phyloP scores from a whole-genome alignment of 2,113 vertebrate genomes.

The Porphyrio hochstetteri region DNA sequence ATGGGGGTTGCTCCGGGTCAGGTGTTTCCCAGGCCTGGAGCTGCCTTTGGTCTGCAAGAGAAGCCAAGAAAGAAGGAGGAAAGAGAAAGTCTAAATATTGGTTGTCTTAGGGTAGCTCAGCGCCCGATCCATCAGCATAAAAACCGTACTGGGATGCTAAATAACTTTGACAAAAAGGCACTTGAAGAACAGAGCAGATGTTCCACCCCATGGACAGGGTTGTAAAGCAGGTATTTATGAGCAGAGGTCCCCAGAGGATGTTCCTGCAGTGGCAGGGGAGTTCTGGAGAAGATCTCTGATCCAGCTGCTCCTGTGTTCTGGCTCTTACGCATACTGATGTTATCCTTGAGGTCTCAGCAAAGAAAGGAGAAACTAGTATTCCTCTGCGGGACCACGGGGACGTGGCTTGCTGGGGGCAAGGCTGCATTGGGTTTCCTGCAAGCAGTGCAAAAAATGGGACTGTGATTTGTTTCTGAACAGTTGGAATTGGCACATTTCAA shows the following conservation, averaged over 20 bases:
- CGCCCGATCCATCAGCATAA: not conserved
- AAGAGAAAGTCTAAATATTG: not conserved
- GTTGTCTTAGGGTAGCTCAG: conserved; percentile 13
- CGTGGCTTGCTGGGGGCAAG: not conserved
- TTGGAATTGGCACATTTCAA: not conserved
- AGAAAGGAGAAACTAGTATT: conserved; percentile 4
- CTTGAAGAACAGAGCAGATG: not conserved
- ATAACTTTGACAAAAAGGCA: conserved; percentile 30
- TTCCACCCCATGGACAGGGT: not conserved
- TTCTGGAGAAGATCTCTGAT: not conserved
- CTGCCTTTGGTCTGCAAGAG: not conserved
- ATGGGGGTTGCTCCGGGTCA: conserved; percentile 45
- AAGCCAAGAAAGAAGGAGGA: not conserved
- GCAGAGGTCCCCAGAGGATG: not conserved
- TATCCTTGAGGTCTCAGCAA: not conserved
- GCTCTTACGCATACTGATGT: not conserved
- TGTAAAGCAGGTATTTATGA: not conserved
- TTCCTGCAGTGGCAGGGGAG: not conserved
- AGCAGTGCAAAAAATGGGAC: not conserved
- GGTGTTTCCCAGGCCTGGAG: conserved; percentile 59
- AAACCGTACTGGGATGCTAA: not conserved
- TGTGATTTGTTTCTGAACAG: conserved; percentile 4
- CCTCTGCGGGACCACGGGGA: not conserved
- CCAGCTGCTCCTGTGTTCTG: not conserved
- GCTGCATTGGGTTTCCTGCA: not conserved